Evolutionary conservation across 2,113 vertebrate species (phyloP).

Genomic region (Tachuris rubrigastra): DNA sequence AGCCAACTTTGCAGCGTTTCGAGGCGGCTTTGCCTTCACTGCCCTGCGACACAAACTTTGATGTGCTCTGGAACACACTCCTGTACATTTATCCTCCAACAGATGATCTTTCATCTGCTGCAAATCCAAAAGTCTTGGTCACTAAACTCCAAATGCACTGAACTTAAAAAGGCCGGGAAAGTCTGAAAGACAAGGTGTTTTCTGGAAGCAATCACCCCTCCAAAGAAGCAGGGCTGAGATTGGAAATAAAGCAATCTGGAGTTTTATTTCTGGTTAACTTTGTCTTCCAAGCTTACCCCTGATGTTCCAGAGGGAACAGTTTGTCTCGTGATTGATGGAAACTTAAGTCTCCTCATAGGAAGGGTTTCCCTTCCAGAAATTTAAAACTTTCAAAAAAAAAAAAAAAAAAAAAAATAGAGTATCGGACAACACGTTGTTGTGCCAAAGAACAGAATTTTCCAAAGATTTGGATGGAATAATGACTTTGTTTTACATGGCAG

Average conservation of each 20-base stretch:
- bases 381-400: neutral
- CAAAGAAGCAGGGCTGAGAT: neutral
- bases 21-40: neutral
- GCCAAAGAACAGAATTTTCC: constrained; percentile 67
- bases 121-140: neutral
- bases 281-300: constrained; percentile 43
- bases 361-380: constrained; percentile 73
- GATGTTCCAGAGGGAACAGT: constrained; percentile 31
- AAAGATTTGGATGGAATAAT: constrained; percentile 52
- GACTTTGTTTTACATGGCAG: constrained; percentile 71
- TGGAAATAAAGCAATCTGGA: constrained; percentile 3
- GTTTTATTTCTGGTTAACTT: constrained; percentile 55
- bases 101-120: neutral
- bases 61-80: neutral
- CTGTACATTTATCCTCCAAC: neutral
- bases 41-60: neutral
- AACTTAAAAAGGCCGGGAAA: constrained; percentile 7
- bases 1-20: neutral
- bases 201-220: constrained; percentile 6
- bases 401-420: neutral
- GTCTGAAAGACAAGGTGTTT: neutral
- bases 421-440: constrained; percentile 32
- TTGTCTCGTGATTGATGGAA: constrained; percentile 71
- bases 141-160: neutral
- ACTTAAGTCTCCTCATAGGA: constrained; percentile 59